Base-by-base conservation (phyloP, 92 coral and sea anemone genomes). In the Heliopora coerulea region DNA sequence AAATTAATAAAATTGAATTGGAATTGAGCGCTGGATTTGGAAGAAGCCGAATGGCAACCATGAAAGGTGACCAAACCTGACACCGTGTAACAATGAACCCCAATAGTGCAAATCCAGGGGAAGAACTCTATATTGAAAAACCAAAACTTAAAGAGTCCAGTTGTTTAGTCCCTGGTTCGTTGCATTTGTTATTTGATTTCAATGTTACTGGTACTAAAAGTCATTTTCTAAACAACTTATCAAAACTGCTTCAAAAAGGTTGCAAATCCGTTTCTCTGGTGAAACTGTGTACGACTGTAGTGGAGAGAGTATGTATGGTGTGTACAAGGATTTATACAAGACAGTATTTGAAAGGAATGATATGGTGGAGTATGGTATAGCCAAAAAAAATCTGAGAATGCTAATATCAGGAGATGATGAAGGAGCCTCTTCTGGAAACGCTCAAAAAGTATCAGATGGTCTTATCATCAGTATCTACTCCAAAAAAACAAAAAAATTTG, bases 381-480 rank as follows among this genome's bases (percentile, higher is more conserved):
- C 74, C 1, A 40, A 40, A 3, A 27, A 67, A n/a, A 67, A 67
- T 18, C 31, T 37, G 12, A 37, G 74, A 21, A 67, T 37, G 26
- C 56, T 67, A 26, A 67, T 67, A 3, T 67, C 74, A 2, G 18
- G 18, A 8, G 74, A 67, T 21, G 74, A 67, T 32, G n/a, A 7
- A 37, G 74, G 74, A 28, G 74, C 54, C 29, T 18, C 9, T n/a
- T 18, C 28, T 39, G 56, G 74, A 14, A 28, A 67, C 56, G 31
- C 24, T 32, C 25, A 37, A 25, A 67, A 67, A 42, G 74, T 49
- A 2, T 13, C 17, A 12, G 74, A 67, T 23, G 57, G 24, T 1
- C 26, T 67, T 3, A 40, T 67, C 28, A 12, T 14, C 41, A 30
- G 33, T 48, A 26, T 49, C 1, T n/a, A n/a, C n/a, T 19, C 37